Conservation (phyloP, 2,113 vertebrate species). For the Chamaea fasciata region DNA sequence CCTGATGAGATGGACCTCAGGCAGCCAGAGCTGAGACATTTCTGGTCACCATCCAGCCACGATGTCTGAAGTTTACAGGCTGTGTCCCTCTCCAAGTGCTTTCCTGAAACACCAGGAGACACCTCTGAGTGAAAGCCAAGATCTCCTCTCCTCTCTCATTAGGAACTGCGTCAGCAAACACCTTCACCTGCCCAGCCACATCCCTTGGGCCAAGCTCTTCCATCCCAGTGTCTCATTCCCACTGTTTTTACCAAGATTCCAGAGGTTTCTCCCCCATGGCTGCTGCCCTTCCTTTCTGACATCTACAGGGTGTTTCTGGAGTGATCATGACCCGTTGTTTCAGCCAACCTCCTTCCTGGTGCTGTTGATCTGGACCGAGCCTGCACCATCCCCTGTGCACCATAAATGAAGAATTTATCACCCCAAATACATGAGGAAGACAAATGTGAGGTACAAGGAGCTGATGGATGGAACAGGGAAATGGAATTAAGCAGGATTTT, state of each 20-base stretch:
- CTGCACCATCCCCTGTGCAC: background rate
- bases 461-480: background rate
- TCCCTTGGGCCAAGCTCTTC: background rate
- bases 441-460: background rate
- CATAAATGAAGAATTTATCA: background rate
- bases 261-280: background rate
- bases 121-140: background rate
- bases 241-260: background rate
- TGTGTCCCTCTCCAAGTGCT: background rate
- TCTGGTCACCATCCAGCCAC: background rate
- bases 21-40: background rate
- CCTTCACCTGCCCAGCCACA: background rate
- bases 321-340: rapidly evolving
- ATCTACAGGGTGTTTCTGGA: background rate
- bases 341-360: rapidly evolving
- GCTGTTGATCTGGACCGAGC: background rate
- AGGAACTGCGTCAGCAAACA: background rate
- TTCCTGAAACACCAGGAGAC: background rate
- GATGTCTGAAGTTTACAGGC: background rate
- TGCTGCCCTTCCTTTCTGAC: background rate
- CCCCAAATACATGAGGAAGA: background rate
- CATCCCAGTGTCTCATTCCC: background rate
- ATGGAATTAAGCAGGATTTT: background rate
- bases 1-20: background rate
- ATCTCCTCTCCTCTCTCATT: background rate